A percentile compares a stretch with the other conserved stretches of the same genome.
Evolutionary conservation across 2,888 invertebrate genomes (phyloP).

Genomic region (Pachliopta kotzebuea): DNA sequence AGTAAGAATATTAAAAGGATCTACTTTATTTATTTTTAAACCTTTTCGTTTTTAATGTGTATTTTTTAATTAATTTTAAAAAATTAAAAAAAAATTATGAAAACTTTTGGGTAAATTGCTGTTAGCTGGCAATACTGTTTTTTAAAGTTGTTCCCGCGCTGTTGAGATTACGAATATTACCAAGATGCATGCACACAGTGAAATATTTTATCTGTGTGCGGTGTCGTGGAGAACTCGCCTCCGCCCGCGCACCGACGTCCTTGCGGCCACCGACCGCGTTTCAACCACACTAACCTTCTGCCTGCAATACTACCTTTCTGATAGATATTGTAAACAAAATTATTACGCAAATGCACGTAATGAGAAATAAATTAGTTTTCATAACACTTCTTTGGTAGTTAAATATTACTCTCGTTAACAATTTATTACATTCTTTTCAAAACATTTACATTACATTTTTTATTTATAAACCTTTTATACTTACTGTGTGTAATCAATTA

Average conservation of each 20-base stretch:
- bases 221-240: conserved; percentile 53
- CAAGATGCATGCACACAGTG: conserved; percentile 38
- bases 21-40: too few relatives aligned
- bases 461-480: too few relatives aligned
- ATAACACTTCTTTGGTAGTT: background rate
- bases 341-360: conserved; percentile 18
- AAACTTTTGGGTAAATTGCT: background rate
- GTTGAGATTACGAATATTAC: conserved; percentile 36
- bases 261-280: conserved; percentile 74
- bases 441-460: too few relatives aligned
- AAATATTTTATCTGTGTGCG: conserved; percentile 7
- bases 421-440: background rate
- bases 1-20: too few relatives aligned
- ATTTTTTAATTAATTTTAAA: too few relatives aligned
- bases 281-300: conserved; percentile 36
- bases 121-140: conserved; percentile 43
- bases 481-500: too few relatives aligned
- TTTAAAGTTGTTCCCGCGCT: conserved; percentile 47
- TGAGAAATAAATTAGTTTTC: conserved; percentile 3
- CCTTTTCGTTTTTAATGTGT: too few relatives aligned
- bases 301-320: conserved; percentile 13
- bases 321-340: conserved; percentile 28
- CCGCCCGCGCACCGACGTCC: conserved; percentile 79
- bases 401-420: background rate
- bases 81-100: too few relatives aligned